These are phyloP conservation scores for Aplodontia rufa DNA, from an alignment of 2,113 vertebrate species.

Conservation along the genomic window DNA sequence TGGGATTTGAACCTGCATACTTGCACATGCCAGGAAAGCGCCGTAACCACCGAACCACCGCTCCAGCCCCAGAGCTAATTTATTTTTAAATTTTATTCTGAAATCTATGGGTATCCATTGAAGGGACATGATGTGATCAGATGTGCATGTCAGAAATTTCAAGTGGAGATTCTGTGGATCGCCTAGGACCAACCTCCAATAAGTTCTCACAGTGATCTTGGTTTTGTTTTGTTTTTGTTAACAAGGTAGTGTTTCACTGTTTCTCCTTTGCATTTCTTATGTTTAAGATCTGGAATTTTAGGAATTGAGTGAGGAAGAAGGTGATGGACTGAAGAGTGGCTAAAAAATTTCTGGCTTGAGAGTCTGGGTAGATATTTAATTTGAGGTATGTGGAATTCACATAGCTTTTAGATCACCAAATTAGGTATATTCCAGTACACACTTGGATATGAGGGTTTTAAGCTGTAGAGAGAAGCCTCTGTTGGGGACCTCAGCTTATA, in stretches of 20 bases:
- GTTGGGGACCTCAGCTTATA: not conserved
- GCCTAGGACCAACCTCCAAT: not conserved
- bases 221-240: constrained; percentile 33
- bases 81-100: not conserved
- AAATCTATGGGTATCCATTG: not conserved
- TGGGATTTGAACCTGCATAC: too few relatives aligned
- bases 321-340: not conserved
- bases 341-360: constrained; percentile 20
- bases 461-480: not conserved
- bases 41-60: too few relatives aligned
- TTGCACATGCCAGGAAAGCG: too few relatives aligned
- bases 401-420: not conserved
- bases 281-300: constrained; percentile 33
- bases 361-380: not conserved
- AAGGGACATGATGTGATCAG: constrained; percentile 6
- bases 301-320: not conserved
- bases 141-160: constrained; percentile 39
- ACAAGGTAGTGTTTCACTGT: not conserved
- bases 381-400: not conserved
- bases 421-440: not conserved
- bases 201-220: not conserved
- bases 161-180: not conserved
- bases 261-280: constrained; percentile 28
- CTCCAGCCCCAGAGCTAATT: too few relatives aligned
- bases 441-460: not conserved